Evolutionary conservation across 2,113 vertebrate species (phyloP), one percentile per base, ranked within the genome.

Genomic region (Platysternon megacephalum): DNA sequence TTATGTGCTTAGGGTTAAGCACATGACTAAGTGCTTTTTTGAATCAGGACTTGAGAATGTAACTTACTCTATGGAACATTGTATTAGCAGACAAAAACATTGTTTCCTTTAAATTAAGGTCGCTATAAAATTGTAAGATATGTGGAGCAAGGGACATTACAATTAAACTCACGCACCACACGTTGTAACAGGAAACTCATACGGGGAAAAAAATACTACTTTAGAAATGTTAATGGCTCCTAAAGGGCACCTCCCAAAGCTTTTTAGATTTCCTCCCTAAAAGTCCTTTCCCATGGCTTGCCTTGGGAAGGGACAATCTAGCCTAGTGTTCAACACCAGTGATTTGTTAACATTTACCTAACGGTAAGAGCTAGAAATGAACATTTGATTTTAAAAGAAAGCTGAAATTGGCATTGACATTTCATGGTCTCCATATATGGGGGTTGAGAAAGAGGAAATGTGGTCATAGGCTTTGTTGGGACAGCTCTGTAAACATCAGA

Each of bases 251-350:
- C 61, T 53, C 46, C 58, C 22, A 49, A 17, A 80, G 44, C 52
- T 88, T 79, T 2, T 9, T 80, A 80, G 48, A 51, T 17, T 56
- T 80, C 44, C 76, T 26, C 56, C 44, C 12, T 6, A 26, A 35
- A 14, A 82, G 16, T 11, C 85, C 79, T 35, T 52, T 19, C n/a
- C 82, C 74, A 55, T 22, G 17, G 6, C 3, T 82, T 22, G 10
- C 35, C 85, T 2, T 0, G 28, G 83, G 29, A 42, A 65, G 85
- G 11, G 11, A 79, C 12, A 2, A 5, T 44, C 26, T 8, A 46
- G 8, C n/a, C 16, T 52, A 46, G 49, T 85, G 35, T 46, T 80
- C 65, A 90, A 39, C 0, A 46, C 0, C 0, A 3, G 12, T 3
- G 39, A 92, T 10, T 42, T 42, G 42, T 46, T 48, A 90, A 52